Base-by-base conservation (phyloP, 2,113 vertebrate genomes). In the Microcebus jonahi region DNA sequence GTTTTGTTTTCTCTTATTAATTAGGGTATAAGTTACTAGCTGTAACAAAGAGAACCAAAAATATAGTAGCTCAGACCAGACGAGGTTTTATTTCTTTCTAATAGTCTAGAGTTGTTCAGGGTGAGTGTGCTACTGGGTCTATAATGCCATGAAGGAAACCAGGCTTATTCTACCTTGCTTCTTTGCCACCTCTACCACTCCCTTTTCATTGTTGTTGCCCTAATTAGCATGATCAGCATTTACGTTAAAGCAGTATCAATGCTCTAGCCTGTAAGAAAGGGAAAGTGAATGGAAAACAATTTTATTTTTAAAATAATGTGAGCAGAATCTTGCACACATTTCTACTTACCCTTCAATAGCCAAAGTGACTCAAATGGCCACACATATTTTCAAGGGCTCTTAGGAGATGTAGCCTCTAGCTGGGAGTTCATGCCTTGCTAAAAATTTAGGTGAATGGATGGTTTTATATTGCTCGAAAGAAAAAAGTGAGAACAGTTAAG, bases 261-360 rank as follows among this genome's bases (percentile, higher is more conserved):
- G 18, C 31, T 73, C 34, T 88, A 36, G 10, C 7, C 21, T 50
- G 0, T 61, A 76, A 88, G 39, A 42, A 82, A 6, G 27, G 10
- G 18, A 55, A 81, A 50, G 2, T 48, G 29, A 13, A 61, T 25
- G 77, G 18, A 63, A 81, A 94, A 5, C 6, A 86, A 82, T n/a
- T 94, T 90, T 59, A 81, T 45, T 79, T 94, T 88, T 39, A 77
- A 91, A 71, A 29, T 71, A 70, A 25, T 77, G 15, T 84, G n/a
- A 91, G 39, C 67, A 94, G 23, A 96, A 45, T 83, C 23, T 55
- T 92, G 45, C n/a, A n/a, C 57, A 57, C 18, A 63, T 13, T 94
- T 88, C 76, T 82, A 59, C 13, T 83, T 50, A 77, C 2, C 7
- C 34, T 71, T 12, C 17, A 79, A 31, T 4, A 15, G 45, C 14